phyloP scores from a whole-genome alignment of 2,113 vertebrate genomes.

The Vicugna pacos region DNA sequence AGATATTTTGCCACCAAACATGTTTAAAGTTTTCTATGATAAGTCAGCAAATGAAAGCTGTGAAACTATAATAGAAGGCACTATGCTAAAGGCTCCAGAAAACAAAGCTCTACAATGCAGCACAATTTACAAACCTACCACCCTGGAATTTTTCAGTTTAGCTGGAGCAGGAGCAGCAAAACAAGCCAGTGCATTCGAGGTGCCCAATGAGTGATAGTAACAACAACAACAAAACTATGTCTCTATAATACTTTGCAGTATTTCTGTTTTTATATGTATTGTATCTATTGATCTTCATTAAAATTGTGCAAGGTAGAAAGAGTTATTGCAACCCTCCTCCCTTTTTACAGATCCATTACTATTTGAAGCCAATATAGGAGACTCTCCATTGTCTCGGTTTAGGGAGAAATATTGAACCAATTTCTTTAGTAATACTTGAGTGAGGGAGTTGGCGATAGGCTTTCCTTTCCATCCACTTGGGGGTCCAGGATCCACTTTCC shows the following conservation, averaged over 20 bases:
- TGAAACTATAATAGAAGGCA: not conserved
- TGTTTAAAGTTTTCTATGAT: conserved; percentile 27
- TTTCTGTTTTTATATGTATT: not conserved
- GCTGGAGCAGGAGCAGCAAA: not conserved
- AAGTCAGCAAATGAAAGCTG: conserved; percentile 15
- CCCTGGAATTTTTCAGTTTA: not conserved
- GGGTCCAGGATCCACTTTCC: not conserved
- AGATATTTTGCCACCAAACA: conserved; percentile 57
- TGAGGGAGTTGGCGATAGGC: not conserved
- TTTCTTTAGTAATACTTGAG: not conserved
- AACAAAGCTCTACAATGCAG: not conserved
- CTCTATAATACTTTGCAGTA: not conserved
- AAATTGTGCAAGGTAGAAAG: not conserved
- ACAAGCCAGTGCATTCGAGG: not conserved
- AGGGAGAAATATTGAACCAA: not conserved
- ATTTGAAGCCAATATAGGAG: not conserved
- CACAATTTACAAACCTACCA: not conserved
- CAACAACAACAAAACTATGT: not conserved
- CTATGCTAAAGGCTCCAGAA: not conserved
- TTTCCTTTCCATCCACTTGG: not conserved
- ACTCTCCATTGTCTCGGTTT: not conserved
- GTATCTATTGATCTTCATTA: not conserved
- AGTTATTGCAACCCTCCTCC: not conserved
- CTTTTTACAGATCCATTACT: not conserved
- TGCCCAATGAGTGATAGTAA: not conserved